phyloP scores from a whole-genome alignment of 2,888 invertebrate genomes.

The Protophormia terraenovae region DNA sequence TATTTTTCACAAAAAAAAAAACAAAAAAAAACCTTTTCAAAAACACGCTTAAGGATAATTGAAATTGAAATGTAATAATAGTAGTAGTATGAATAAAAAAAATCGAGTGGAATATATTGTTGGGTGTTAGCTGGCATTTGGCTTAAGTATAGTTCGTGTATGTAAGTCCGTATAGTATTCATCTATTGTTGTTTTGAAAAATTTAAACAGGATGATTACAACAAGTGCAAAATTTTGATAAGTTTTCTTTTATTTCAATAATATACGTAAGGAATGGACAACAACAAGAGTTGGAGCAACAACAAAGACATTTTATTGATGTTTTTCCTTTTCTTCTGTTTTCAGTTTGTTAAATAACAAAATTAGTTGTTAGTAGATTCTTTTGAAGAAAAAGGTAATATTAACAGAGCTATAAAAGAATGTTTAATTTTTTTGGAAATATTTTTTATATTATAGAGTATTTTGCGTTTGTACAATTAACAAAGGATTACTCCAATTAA shows the following conservation, averaged over 20 bases:
- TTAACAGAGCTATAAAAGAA: neutral
- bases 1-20: neutral
- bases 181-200: conserved; percentile 22
- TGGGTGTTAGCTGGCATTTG: conserved; percentile 32
- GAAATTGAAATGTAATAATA: conserved; percentile 63
- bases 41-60: conserved; percentile 65
- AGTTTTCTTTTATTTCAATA: conserved; percentile 39
- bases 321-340: neutral
- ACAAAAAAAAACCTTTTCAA: conserved; percentile 28
- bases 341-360: conserved; percentile 45
- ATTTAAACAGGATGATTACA: conserved; percentile 56
- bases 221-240: conserved; percentile 67
- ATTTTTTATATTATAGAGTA: too few relatives aligned
- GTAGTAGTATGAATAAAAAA: neutral
- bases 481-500: too few relatives aligned
- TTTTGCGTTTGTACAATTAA: too few relatives aligned
- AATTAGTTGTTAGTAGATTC: conserved; percentile 52
- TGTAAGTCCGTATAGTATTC: neutral
- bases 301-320: conserved; percentile 25
- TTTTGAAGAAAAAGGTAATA: neutral
- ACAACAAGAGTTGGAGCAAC: neutral
- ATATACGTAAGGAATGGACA: neutral
- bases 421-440: too few relatives aligned
- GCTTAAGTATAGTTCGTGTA: neutral
- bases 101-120: neutral